Percentiles rank a stretch among this genome's conserved stretches.
These are phyloP conservation scores for Machimus atricapillus DNA, from an alignment of 2,888 invertebrate species.

Conservation along the genomic window DNA sequence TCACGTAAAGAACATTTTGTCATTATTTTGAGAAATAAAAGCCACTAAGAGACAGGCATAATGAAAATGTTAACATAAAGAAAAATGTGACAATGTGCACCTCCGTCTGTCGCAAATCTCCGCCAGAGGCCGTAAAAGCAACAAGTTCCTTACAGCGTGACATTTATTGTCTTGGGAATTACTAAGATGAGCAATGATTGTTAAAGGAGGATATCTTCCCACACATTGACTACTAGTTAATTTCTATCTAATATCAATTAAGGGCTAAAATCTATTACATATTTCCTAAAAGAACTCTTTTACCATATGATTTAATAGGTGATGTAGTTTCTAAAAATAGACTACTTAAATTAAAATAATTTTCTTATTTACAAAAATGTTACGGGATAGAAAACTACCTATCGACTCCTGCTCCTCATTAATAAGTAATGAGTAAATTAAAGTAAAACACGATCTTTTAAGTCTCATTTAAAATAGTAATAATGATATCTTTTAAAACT, in stretches of 20 bases:
- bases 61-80: conserved; percentile 11
- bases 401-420: no score
- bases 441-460: no score
- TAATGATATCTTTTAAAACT: no score
- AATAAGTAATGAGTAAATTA: no score
- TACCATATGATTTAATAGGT: neutral
- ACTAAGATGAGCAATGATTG: neutral
- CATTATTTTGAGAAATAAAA: conserved; percentile 14
- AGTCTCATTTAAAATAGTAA: no score
- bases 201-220: neutral
- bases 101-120: neutral
- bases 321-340: neutral
- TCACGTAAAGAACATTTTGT: conserved; percentile 8
- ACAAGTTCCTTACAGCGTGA: neutral
- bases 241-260: neutral
- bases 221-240: neutral
- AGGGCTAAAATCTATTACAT: neutral
- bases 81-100: conserved; percentile 21
- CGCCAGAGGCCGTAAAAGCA: neutral
- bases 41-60: neutral
- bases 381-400: no score
- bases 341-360: no score
- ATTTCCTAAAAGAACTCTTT: neutral
- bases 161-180: neutral
- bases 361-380: no score